phyloP scores from a whole-genome alignment of 2,797 vertebrate genomes.

The Lateolabrax maculatus region DNA sequence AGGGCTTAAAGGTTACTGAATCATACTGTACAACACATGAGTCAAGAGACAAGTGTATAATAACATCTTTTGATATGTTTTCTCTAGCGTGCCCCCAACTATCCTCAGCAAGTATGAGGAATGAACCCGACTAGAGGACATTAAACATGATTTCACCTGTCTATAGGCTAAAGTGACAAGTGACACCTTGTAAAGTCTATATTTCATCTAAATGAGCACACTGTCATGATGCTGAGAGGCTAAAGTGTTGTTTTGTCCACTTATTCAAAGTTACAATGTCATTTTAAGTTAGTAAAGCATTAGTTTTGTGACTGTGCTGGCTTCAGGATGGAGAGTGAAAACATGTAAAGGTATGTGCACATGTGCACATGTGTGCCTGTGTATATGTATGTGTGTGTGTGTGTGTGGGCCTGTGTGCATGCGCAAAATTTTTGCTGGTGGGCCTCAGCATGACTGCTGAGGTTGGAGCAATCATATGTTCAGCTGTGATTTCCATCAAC shows the following conservation, averaged over 20 bases:
- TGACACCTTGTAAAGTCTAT: slow-evolving; percentile 16
- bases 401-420: slow-evolving; percentile 46
- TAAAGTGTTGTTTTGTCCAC: slow-evolving; percentile 16
- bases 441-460: slow-evolving; percentile 88
- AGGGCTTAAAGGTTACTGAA: slow-evolving; percentile 17
- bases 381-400: slow-evolving; percentile 22
- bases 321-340: slow-evolving; percentile 45
- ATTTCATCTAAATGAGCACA: slow-evolving; percentile 14
- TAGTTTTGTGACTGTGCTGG: slow-evolving; percentile 38
- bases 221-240: neutral
- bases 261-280: slow-evolving; percentile 21
- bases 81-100: neutral
- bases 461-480: slow-evolving; percentile 87
- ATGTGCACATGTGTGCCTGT: slow-evolving; percentile 11
- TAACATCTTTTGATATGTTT: slow-evolving; percentile 5
- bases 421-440: slow-evolving; percentile 82
- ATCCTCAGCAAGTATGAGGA: neutral
- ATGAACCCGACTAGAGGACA: neutral
- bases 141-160: neutral
- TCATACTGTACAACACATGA: slow-evolving; percentile 5
- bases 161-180: neutral
- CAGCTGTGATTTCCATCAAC: slow-evolving; percentile 91
- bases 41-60: slow-evolving; percentile 5
- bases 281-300: slow-evolving; percentile 47
- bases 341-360: slow-evolving; percentile 56